Evolutionary conservation across 1,140 invertebrate genomes (phyloP).

Genomic region (Macrobrachium nipponense): DNA sequence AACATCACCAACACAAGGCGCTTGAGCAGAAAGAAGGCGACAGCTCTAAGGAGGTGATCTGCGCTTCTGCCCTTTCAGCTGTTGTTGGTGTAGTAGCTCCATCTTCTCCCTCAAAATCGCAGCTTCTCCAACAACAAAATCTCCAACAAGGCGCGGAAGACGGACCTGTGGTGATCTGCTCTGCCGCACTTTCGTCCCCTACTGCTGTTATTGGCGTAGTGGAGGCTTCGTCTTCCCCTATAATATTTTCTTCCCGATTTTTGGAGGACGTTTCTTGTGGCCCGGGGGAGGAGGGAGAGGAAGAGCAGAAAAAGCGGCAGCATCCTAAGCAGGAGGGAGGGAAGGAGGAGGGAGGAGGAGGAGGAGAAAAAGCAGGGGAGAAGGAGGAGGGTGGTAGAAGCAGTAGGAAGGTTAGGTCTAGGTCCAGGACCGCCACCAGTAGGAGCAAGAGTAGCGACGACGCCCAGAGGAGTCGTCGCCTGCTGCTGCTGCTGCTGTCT

Average conservation of each 20-base stretch:
- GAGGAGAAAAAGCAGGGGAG: constrained; percentile 39
- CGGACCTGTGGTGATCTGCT: constrained; percentile 20
- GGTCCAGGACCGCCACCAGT: neutral
- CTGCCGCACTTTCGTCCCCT: constrained; percentile 30
- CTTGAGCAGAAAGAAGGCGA: no score
- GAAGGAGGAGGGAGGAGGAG: constrained; percentile 30
- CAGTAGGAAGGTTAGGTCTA: neutral
- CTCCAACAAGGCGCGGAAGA: neutral
- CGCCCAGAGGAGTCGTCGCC: no score
- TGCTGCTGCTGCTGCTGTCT: no score
- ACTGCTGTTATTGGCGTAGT: constrained; percentile 27
- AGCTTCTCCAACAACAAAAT: no score
- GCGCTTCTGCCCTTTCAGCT: no score
- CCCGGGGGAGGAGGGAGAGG: neutral
- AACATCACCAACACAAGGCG: no score
- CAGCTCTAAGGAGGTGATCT: no score
- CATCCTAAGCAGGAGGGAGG: constrained; percentile 7
- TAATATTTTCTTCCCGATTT: constrained; percentile 30
- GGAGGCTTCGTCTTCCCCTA: constrained; percentile 15
- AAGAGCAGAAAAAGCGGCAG: no score
- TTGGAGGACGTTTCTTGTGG: constrained; percentile 56
- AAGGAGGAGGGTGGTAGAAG: neutral
- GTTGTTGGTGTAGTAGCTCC: no score
- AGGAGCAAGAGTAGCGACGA: no score
- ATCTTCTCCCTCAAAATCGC: no score